These are phyloP conservation scores for Apoda limacodes DNA, from an alignment of 2,888 invertebrate species.

Conservation along the genomic window DNA sequence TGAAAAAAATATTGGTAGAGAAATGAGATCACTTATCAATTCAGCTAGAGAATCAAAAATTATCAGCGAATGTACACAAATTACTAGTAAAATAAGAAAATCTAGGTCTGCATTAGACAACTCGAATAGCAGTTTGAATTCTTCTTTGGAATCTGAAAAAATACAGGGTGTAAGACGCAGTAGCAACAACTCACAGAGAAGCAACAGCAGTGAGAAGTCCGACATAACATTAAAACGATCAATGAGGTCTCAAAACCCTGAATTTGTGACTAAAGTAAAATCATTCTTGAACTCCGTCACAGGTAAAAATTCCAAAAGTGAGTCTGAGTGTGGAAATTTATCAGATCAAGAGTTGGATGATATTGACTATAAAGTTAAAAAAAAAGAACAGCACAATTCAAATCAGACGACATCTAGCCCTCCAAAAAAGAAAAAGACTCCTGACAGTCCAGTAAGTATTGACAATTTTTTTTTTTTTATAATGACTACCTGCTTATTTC, in stretches of 20 bases:
- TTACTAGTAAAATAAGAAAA: conserved; percentile 61
- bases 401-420: conserved; percentile 20
- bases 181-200: conserved; percentile 45
- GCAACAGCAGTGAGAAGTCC: conserved; percentile 48
- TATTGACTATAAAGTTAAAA: too few species aligned
- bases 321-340: conserved; percentile 18
- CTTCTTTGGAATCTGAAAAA: conserved; percentile 42
- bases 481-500: too few species aligned
- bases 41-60: conserved; percentile 78
- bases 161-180: conserved; percentile 35
- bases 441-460: conserved; percentile 20
- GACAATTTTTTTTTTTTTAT: conserved; percentile 15
- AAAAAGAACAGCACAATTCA: conserved; percentile 27
- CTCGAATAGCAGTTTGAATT: conserved; percentile 50
- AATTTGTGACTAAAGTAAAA: conserved; percentile 72
- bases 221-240: conserved; percentile 50
- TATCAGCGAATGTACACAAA: conserved; percentile 67
- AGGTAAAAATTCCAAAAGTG: conserved; percentile 36
- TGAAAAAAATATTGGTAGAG: conserved; percentile 61
- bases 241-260: conserved; percentile 73
- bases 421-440: conserved; percentile 26
- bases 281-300: conserved; percentile 70
- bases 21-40: conserved; percentile 73
- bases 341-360: conserved; percentile 39
- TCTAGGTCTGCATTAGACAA: conserved; percentile 55